Evolutionary conservation across 1,140 invertebrate species (phyloP), one percentile per base, ranked within the genome.

Genomic region (Drosophila kurseongensis): DNA sequence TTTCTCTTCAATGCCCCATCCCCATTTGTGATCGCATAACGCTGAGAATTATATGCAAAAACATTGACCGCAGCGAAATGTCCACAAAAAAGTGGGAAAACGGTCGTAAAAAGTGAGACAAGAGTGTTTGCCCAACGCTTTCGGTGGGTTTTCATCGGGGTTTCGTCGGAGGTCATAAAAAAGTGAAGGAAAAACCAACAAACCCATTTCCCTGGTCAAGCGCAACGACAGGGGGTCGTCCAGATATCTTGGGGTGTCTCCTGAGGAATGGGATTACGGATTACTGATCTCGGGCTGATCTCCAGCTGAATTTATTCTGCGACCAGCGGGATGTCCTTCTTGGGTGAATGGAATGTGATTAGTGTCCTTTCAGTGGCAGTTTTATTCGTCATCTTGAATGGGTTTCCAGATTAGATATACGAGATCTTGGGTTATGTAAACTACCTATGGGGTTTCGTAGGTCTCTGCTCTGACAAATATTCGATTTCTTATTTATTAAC

Each of bases 151-250:
- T 65, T 48, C 42, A 57, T 38, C 65, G 13, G 35, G 12, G 65
- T 18, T 32, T 50, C 47, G 27, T 62, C 60, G 60, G 72, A 48
- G 82, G 83, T 88, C 84, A 86, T 86, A 74, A 86, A 84, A 78
- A 56, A 66, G 35, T 9, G 9, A 18, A 42, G 18, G 5, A 29
- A 71, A 41, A 86, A 88, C 79, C 78, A 82, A 86, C 83, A 82
- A 86, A 76, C 69, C 72, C 71, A 82, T 83, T 89, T 81, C 41
- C 51, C 65, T 83, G 83, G 83, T 86, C 83, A 86, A 88, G 83
- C 79, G 62, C 79, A 83, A 55, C 83, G 83, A 79, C 79, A 82
- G 79, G 82, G 75, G 78, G 75, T 86, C 83, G 75, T 57, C 10
- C 29, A 13, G 36, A n/a, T 38, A 48, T 7, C 14, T 9, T 13